These are phyloP conservation scores for Diuraphis noxia DNA, from an alignment of 1,140 invertebrate species.

Conservation along the genomic window DNA sequence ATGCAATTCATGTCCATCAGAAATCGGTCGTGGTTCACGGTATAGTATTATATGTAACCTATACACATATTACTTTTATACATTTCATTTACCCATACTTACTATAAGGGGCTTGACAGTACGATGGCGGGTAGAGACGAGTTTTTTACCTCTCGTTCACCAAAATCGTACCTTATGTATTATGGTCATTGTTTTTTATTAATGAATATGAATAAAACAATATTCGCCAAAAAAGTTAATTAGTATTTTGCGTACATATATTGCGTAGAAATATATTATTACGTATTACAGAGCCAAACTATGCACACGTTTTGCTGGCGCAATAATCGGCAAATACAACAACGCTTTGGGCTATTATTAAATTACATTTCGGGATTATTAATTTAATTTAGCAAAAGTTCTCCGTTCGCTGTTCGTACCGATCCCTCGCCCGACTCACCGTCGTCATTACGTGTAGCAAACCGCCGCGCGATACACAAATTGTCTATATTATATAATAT, in stretches of 20 bases:
- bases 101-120: no score
- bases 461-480: not conserved
- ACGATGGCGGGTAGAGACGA: not conserved
- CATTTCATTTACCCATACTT: no score
- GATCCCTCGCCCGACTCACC: not conserved
- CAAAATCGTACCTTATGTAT: not conserved
- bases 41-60: no score
- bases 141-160: not conserved
- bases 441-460: not conserved
- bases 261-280: not conserved
- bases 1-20: no score
- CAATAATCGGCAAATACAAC: constrained; percentile 19
- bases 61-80: no score
- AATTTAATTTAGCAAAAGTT: constrained; percentile 34
- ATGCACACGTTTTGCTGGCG: constrained; percentile 34
- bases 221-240: constrained; percentile 30
- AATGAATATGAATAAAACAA: not conserved
- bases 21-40: no score
- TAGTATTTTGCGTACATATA: not conserved
- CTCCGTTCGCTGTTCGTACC: not conserved
- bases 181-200: not conserved
- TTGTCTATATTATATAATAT: constrained; percentile 5
- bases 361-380: constrained; percentile 38
- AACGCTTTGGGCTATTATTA: constrained; percentile 29
- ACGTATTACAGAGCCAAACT: not conserved